Percentiles rank a stretch among this genome's conserved stretches.
phyloP scores from a whole-genome alignment of 2,113 vertebrate genomes.

The Prinia subflava region DNA sequence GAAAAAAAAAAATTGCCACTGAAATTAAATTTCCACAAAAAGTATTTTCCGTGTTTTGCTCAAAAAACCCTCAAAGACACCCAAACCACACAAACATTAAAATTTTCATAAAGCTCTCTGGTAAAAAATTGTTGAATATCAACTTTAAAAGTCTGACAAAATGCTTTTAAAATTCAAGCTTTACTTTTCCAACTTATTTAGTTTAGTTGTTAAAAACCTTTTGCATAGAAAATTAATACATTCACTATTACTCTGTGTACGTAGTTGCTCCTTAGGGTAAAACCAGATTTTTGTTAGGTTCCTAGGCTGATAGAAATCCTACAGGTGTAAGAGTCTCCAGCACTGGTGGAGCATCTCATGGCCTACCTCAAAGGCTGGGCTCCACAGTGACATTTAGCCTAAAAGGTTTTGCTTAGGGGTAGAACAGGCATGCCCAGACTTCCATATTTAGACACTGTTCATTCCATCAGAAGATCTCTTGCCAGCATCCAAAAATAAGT shows the following conservation, averaged over 20 bases:
- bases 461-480: background rate
- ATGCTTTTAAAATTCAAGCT: background rate
- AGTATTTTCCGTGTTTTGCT: background rate
- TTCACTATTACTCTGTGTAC: background rate
- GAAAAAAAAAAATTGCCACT: background rate
- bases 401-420: background rate
- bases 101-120: background rate
- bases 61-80: background rate
- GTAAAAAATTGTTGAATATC: background rate
- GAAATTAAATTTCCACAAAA: background rate
- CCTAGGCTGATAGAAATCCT: background rate
- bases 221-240: background rate
- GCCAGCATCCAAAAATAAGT: background rate
- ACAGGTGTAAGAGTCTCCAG: rapidly evolving
- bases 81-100: background rate
- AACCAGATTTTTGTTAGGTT: background rate
- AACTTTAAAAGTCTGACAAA: background rate
- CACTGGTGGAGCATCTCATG: background rate
- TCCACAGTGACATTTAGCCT: background rate
- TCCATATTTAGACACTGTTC: background rate
- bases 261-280: background rate
- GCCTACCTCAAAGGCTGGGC: background rate
- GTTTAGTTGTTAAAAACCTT: background rate
- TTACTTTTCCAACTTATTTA: background rate
- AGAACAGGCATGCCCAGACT: background rate